Conservation (phyloP, 2,797 vertebrate species). For the Chrysocyon brachyurus region DNA sequence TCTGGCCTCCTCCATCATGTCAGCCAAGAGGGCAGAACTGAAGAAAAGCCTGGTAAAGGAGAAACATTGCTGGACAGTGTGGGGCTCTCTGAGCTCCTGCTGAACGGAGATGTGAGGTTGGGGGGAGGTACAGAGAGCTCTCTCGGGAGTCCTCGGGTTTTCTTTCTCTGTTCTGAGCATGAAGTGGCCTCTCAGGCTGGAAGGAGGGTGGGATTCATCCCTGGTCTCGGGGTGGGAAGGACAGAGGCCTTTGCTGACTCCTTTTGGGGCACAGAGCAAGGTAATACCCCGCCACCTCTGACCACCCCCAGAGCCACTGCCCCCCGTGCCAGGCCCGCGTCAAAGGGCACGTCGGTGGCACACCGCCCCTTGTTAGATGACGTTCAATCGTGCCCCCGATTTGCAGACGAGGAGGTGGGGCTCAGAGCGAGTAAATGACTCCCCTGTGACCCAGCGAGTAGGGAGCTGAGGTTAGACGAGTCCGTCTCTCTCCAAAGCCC, state of each 20-base stretch:
- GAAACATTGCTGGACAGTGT: rapidly evolving
- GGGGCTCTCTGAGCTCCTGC: not conserved
- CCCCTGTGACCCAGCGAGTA: not conserved
- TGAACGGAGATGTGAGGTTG: rapidly evolving
- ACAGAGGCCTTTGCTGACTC: not conserved
- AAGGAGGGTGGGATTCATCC: not conserved
- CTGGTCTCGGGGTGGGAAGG: not conserved
- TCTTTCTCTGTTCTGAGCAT: not conserved
- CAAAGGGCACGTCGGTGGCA: not conserved
- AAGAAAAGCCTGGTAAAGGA: constrained; percentile 77
- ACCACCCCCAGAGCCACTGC: rapidly evolving
- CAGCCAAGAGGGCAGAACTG: constrained; percentile 72
- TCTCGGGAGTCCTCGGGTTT: rapidly evolving
- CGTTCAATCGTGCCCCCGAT: not conserved
- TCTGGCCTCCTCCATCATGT: constrained; percentile 74
- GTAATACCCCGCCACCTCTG: rapidly evolving
- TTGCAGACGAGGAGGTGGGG: not conserved
- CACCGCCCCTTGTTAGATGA: not conserved
- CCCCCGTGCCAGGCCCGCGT: not conserved
- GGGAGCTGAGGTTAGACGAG: not conserved
- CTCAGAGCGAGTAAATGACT: not conserved
- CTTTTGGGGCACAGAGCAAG: not conserved
- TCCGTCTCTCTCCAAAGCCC: not conserved
- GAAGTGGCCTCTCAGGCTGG: not conserved
- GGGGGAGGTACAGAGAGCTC: not conserved